Conservation (phyloP, 2,888 invertebrate genomes). For the Hyposoter didymator region DNA sequence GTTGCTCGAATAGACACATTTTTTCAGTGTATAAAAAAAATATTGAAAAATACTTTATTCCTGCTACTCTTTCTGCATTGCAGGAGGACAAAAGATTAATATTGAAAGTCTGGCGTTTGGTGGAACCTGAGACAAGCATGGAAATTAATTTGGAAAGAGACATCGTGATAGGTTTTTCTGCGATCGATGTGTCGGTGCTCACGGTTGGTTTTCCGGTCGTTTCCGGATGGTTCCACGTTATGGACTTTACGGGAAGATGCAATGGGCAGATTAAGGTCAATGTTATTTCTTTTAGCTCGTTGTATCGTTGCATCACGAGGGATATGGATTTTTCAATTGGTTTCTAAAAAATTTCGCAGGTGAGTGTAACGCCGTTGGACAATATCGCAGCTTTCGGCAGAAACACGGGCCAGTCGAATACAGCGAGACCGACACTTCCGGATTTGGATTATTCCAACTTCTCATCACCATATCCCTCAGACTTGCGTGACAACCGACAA, state of each 20-base stretch:
- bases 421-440: conserved; percentile 63
- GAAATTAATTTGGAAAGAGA: conserved; percentile 86
- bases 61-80: conserved; percentile 68
- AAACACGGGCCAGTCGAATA: conserved; percentile 63
- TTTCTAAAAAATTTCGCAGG: conserved; percentile 76
- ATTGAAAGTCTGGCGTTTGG: conserved; percentile 87
- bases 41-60: no score
- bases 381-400: conserved; percentile 80
- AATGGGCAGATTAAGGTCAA: conserved; percentile 87
- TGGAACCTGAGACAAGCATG: conserved; percentile 83
- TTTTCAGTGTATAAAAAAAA: no score
- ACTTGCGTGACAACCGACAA: conserved; percentile 27
- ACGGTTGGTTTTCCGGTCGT: conserved; percentile 85
- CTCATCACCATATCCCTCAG: conserved; percentile 63
- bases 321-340: conserved; percentile 7
- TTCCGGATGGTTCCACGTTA: conserved; percentile 88
- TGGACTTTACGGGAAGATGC: conserved; percentile 86
- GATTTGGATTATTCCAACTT: conserved; percentile 62
- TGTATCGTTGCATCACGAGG: conserved; percentile 1
- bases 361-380: conserved; percentile 86
- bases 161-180: conserved; percentile 87
- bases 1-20: no score
- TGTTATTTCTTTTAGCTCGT: conserved; percentile 19
- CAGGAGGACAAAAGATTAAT: conserved; percentile 87
- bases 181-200: conserved; percentile 86